Percentiles rank a stretch among this genome's conserved stretches.
Conservation (phyloP, 2,113 vertebrate genomes). For the Mellivora capensis region DNA sequence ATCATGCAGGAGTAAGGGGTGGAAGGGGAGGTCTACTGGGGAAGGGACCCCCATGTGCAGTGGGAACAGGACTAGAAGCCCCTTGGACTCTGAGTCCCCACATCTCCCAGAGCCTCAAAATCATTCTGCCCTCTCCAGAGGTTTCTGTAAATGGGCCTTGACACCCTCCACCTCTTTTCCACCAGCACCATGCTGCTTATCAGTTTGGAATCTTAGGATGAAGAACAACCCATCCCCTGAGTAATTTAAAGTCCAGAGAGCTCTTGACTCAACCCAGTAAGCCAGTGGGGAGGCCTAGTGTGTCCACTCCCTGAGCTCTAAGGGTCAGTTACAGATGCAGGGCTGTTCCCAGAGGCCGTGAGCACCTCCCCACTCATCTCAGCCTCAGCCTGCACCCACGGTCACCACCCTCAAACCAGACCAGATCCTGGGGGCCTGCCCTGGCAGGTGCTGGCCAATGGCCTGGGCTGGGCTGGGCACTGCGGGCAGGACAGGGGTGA, state of each 20-base stretch:
- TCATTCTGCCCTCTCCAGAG: neutral
- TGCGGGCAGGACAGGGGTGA: neutral
- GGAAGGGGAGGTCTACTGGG: neutral
- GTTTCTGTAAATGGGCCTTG: neutral
- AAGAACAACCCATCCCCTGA: neutral
- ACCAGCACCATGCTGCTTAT: neutral
- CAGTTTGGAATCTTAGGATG: neutral
- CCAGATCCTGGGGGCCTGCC: neutral
- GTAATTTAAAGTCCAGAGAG: neutral
- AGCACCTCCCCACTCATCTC: neutral
- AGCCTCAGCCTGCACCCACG: neutral
- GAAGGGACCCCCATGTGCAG: too few species aligned
- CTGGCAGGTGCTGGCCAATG: too few species aligned
- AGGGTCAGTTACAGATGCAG: neutral
- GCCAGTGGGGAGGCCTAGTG: too few species aligned
- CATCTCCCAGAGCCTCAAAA: neutral
- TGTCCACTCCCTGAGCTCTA: neutral
- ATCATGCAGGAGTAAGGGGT: fast-evolving
- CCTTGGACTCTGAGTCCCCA: neutral
- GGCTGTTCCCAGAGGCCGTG: neutral
- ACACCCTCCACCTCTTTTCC: neutral
- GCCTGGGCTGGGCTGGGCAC: neutral
- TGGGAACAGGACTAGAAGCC: neutral
- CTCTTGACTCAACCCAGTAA: neutral
- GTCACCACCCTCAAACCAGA: neutral